Conservation (phyloP, 2,888 invertebrate species). For the Synanthedon myopaeformis region DNA sequence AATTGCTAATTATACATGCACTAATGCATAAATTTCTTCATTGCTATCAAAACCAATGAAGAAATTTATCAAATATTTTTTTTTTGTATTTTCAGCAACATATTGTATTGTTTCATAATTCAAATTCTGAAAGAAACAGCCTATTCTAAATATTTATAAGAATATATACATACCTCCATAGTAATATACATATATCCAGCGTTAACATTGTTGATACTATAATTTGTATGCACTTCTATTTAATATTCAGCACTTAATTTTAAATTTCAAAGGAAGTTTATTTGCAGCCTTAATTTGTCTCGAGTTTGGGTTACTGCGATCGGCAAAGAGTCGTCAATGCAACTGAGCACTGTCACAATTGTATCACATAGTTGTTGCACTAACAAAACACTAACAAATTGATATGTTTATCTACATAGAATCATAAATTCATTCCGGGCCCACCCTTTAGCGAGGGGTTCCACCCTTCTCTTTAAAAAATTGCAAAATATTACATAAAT, state of each 20-base stretch:
- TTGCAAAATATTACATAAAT: constrained; percentile 68
- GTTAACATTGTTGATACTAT: too few relatives aligned
- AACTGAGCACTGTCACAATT: constrained; percentile 48
- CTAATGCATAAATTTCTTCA: too few relatives aligned
- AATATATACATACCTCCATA: too few relatives aligned
- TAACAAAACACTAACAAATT: constrained; percentile 69
- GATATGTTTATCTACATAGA: constrained; percentile 69
- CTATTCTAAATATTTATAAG: too few relatives aligned
- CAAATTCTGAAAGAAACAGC: too few relatives aligned
- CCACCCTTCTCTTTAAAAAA: constrained; percentile 65
- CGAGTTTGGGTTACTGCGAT: constrained; percentile 27
- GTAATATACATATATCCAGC: too few relatives aligned
- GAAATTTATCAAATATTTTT: too few relatives aligned
- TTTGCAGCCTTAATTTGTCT: constrained; percentile 29
- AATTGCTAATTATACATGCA: too few relatives aligned
- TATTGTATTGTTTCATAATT: too few relatives aligned
- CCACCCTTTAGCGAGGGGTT: constrained; percentile 66
- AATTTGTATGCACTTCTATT: background rate
- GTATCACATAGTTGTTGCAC: constrained; percentile 53
- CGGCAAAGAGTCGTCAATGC: constrained; percentile 42
- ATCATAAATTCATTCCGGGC: constrained; percentile 65
- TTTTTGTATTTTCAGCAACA: too few relatives aligned
- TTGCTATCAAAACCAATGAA: too few relatives aligned
- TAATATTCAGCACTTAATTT: background rate
- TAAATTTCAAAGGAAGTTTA: background rate